Evolutionary conservation across 2,113 vertebrate genomes (phyloP), one percentile per base, ranked within the genome.

Genomic region (Gila orcuttii): DNA sequence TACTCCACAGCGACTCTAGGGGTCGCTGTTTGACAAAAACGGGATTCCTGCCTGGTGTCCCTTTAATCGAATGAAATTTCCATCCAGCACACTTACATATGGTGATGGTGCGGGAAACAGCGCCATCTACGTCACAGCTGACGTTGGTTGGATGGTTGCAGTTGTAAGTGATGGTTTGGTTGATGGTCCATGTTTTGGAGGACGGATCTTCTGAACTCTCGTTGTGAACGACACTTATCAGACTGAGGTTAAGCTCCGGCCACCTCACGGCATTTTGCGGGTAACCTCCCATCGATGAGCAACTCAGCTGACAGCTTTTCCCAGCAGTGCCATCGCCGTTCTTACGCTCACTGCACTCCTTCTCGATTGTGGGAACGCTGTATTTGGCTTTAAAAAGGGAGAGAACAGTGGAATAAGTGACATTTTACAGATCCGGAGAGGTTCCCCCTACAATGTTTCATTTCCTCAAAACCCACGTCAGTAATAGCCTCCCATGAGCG

Each of bases 261-360:
- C 89, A 90, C 11, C 0, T 13, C 25, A 85, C 21, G 1, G 21
- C 2, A 3, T 28, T 42, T 1, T 0, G 8, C 0, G 88, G 90
- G 39, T 68, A 90, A 1, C 90, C 90, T 0, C 85, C 84, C 1
- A 25, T 15, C 0, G 89, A 79, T 1, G 50, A 89, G 47, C 90
- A 91, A 3, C 9, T 57, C 9, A 90, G 31, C 28, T 11, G n/a
- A 11, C 87, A 83, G 31, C 2, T 82, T 2, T 19, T 19, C 17
- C 1, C 15, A 0, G 5, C 28, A 33, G 39, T 1, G 0, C 42
- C 42, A 3, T 33, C 1, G 0, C 45, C 0, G 1, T 4, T 3
- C 4, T 15, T 28, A 21, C 1, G 7, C 12, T 81, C 39, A 42
- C 6, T 52, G 23, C 23, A 47, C 3, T 13, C 2, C 10, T 2